Evolutionary conservation across 2,888 invertebrate species (phyloP), one percentile per base, ranked within the genome.

Genomic region (Macaria notata): DNA sequence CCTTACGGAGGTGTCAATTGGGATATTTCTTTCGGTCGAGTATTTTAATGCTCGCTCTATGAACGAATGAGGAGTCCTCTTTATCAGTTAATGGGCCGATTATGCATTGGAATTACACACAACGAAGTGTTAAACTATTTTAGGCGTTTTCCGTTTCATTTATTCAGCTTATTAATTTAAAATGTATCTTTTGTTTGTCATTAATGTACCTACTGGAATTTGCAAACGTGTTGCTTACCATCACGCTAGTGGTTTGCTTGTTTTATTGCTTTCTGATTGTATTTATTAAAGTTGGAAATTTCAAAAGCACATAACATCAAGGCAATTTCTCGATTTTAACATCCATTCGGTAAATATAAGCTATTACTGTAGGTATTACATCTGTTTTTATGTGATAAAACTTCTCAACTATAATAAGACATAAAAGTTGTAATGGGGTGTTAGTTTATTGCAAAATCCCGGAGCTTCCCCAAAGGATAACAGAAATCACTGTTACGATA

Each of bases 11-110:
- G 19, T 19, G 19, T 19, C 19, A 19, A 19, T 19, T 19, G 19
- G 19, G 19, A 19, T 19, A 19, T 19, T 19, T 19, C 2, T 19
- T 2, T 19, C 19, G 19, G 19, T 19, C 53, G 31, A 53, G 53
- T 49, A 58, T 58, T 58, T 53, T 49, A 57, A 58, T 53, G 49
- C 8, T 30, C 53, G 36, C 53, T 45, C 53, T 53, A 58, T 38
- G 57, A 45, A 31, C 45, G 31, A 53, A 53, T 49, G 57, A 48
- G 52, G 44, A 57, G 52, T 49, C 31, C n/a, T 31, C 46, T 53
- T 58, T 53, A 58, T 49, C 53, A 19, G 31, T 39, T 45, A 47
- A 46, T 38, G 19, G 57, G 46, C 29, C 46, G 42, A 46, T 52
- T 49, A 52, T 31, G 57, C 39, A 57, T 57, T 46, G 39, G 52